phyloP scores from a whole-genome alignment of 2,797 vertebrate genomes.

The Aselliscus stoliczkanus region DNA sequence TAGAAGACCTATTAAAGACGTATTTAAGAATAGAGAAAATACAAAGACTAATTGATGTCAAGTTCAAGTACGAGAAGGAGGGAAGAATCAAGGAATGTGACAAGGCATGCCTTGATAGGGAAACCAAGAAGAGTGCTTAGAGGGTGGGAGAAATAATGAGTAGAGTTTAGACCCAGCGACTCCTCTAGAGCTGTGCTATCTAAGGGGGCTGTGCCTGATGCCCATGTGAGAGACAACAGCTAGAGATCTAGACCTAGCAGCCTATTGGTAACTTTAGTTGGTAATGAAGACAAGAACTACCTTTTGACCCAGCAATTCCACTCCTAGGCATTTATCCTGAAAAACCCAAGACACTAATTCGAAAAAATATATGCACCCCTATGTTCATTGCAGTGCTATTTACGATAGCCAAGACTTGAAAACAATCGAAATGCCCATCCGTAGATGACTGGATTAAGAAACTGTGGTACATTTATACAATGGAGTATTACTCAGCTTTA shows the following conservation, averaged over 20 bases:
- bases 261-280: neutral
- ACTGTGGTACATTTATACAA: too few relatives aligned
- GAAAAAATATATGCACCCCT: too few relatives aligned
- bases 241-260: neutral
- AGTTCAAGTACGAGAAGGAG: neutral
- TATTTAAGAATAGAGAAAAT: neutral
- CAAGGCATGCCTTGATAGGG: neutral
- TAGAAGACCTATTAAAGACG: neutral
- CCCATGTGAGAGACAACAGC: neutral
- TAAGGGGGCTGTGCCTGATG: neutral
- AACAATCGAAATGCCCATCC: too few relatives aligned
- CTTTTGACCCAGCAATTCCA: too few relatives aligned
- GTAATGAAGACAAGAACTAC: neutral
- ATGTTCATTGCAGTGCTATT: too few relatives aligned
- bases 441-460: too few relatives aligned
- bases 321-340: too few relatives aligned
- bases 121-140: neutral
- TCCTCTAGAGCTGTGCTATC: neutral
- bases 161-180: neutral
- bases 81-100: neutral
- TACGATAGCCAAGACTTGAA: too few relatives aligned
- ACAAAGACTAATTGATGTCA: neutral
- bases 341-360: too few relatives aligned
- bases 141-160: neutral
- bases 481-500: too few relatives aligned